Evolutionary conservation across 2,113 vertebrate species (phyloP).

Genomic region (Pituophis catenifer): DNA sequence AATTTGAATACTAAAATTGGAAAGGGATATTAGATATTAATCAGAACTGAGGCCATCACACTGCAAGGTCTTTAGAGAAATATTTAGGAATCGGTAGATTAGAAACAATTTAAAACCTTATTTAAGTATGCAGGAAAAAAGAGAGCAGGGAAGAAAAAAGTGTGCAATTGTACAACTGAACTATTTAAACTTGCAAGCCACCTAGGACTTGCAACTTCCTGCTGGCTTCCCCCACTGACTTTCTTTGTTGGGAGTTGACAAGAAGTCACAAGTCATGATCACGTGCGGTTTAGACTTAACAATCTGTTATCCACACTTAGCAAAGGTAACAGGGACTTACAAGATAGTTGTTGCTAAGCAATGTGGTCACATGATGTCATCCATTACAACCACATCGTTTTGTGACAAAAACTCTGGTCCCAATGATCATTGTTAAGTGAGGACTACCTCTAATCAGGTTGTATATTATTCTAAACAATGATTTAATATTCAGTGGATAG

Average conservation of each 20-base stretch:
- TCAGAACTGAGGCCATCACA: not conserved
- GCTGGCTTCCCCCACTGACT: not conserved
- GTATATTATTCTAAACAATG: not conserved
- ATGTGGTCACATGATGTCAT: not conserved
- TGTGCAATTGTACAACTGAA: not conserved
- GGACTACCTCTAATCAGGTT: not conserved
- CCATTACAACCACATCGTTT: not conserved
- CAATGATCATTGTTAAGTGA: not conserved
- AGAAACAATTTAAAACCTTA: not conserved
- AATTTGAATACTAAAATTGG: not conserved
- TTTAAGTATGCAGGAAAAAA: not conserved
- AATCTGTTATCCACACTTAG: not conserved
- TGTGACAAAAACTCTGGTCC: not conserved
- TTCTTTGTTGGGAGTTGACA: not conserved
- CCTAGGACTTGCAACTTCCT: not conserved
- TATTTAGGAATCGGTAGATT: not conserved
- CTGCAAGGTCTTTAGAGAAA: not conserved
- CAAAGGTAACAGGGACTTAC: not conserved
- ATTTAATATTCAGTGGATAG: not conserved
- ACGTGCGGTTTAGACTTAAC: not conserved
- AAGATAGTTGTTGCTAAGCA: not conserved
- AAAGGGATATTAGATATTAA: not conserved
- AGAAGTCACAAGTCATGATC: not conserved
- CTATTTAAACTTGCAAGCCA: not conserved
- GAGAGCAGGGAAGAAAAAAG: not conserved